phyloP scores from a whole-genome alignment of 1,140 invertebrate species.

The Heliconius eleuchia region DNA sequence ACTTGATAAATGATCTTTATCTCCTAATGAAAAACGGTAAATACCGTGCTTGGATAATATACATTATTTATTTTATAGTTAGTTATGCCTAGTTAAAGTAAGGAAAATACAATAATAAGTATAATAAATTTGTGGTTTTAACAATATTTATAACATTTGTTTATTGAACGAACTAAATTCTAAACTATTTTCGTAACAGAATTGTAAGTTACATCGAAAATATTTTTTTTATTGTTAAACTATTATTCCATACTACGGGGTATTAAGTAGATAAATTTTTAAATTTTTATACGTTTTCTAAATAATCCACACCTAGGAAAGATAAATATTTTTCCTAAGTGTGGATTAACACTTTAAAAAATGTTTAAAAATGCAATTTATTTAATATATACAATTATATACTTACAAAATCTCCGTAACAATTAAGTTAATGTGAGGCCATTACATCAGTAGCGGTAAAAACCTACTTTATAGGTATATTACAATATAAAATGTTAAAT shows the following conservation, averaged over 20 bases:
- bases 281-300: no score
- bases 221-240: neutral
- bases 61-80: slow-evolving; percentile 13
- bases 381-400: slow-evolving; percentile 4
- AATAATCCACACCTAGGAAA: no score
- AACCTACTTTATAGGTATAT: neutral
- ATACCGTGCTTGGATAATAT: slow-evolving; percentile 33
- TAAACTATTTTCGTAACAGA: neutral
- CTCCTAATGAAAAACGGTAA: slow-evolving; percentile 44
- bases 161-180: neutral
- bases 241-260: neutral
- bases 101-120: neutral
- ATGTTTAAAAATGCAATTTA: neutral
- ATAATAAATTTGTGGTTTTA: neutral
- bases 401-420: neutral
- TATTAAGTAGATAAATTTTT: no score
- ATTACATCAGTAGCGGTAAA: slow-evolving; percentile 3
- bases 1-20: slow-evolving; percentile 65
- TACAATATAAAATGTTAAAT: slow-evolving; percentile 4
- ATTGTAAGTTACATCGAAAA: neutral
- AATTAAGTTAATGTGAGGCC: neutral
- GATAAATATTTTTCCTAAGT: no score
- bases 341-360: no score
- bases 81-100: neutral
- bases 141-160: neutral